These are phyloP conservation scores for Spatulosminthurus flaviceps DNA, from an alignment of 2,888 invertebrate genomes.

Conservation along the genomic window DNA sequence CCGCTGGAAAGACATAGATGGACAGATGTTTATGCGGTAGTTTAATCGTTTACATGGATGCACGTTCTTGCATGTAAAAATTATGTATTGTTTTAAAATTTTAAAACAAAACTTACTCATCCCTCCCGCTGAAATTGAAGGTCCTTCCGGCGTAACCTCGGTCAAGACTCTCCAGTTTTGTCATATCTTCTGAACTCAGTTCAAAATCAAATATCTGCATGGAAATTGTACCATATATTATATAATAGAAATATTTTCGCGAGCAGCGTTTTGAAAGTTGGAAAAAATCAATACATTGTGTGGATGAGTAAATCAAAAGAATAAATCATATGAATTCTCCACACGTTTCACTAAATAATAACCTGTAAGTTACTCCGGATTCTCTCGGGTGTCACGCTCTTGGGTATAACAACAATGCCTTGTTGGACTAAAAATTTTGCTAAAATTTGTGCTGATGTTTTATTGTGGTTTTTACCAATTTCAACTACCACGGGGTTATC, in stretches of 20 bases:
- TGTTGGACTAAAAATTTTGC: conserved; percentile 79
- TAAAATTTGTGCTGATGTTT: conserved; percentile 79
- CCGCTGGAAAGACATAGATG: no score
- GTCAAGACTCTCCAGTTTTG: conserved; percentile 73
- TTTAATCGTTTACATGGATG: no score
- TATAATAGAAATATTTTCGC: no score
- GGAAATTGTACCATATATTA: no score
- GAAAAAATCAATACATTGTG: no score
- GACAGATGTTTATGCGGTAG: no score
- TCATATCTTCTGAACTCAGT: conserved; percentile 73
- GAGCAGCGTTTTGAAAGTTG: not conserved
- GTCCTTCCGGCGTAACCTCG: conserved; percentile 67
- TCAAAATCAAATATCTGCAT: conserved; percentile 74
- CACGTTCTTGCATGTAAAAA: no score
- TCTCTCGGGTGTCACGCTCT: conserved; percentile 78
- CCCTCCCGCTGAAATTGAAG: not conserved
- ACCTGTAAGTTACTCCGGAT: conserved; percentile 80
- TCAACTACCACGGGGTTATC: conserved; percentile 65
- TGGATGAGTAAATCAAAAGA: no score
- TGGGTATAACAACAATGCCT: conserved; percentile 81
- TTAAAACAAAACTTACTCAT: conserved; percentile 23
- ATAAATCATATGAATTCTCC: no score
- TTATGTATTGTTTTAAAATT: no score
- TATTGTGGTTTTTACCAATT: conserved; percentile 69
- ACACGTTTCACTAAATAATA: no score